Evolutionary conservation across 1,140 invertebrate species (phyloP), one percentile per base, ranked within the genome.

Genomic region (Cydia splendana): DNA sequence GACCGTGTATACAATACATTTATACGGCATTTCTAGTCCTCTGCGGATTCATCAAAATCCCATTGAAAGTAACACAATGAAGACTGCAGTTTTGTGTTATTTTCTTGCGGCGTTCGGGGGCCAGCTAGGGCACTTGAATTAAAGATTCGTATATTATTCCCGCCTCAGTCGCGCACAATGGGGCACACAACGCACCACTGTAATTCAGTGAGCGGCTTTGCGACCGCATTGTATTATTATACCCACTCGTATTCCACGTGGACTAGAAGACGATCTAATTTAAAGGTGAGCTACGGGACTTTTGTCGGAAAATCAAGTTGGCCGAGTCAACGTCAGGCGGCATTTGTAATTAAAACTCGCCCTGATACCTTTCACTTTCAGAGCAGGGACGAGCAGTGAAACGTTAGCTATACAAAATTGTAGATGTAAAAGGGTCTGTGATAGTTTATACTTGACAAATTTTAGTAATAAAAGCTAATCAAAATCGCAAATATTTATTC

Each of bases 131-230:
- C 87, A 91, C 88, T 90, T 93, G 90, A 93, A 93, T 93, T 92
- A 92, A 92, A 93, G 90, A 93, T 93, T 90, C 84, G 86, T 89
- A 88, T 88, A 91, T 92, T 90, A 91, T 91, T 83, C 88, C 81
- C 77, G 81, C 78, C 86, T 85, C 78, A 81, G 75, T 76, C 81
- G 48, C 79, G 81, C 81, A 92, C 90, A 92, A 92, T 92, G 75
- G 88, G 81, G 80, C 76, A 84, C 86, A 87, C 87, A 87, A 89
- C 84, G 82, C 87, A 91, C 81, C 83, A 83, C 83, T 84, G 83
- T 87, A 85, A 85, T 85, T 85, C 84, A 84, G 79, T 84, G 81
- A 85, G 83, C 83, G 79, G 81, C 81, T 84, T 85, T 80, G 81
- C 78, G 76, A 78, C 81, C 84, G 85, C 83, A 87, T 90, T 88